Base-by-base conservation (phyloP, 2,888 invertebrate species). In the Lithophane leautieri region DNA sequence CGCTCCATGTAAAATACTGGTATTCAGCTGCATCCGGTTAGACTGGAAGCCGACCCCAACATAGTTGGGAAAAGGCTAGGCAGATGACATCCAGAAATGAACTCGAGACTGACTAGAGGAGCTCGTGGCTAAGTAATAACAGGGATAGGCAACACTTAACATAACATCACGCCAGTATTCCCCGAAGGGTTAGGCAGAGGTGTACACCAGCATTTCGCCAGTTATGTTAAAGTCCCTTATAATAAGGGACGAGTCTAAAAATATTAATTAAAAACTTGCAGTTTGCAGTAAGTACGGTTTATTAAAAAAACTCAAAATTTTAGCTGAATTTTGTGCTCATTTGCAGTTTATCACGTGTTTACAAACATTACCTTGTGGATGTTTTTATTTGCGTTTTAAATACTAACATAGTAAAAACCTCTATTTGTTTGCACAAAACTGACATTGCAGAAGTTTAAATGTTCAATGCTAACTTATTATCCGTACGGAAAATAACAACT, bases 341-440 rank as follows among this genome's bases (percentile, higher is more conserved):
- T 69, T 79, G 69, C 79, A 77, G 78, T 83, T 77, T 71, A 79
- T 83, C 79, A 83, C 79, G 76, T 80, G 70, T 81, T 83, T 79
- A 73, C 67, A 78, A 83, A 86, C 77, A 79, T 90, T 88, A 85
- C 91, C 89, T 90, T 90, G 90, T 88, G 54, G 67, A 84, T 89
- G 87, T 89, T 90, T 81, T 90, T 90, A 86, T 91, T 91, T 91
- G 87, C 87, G 82, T 86, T 87, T 88, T 84, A 88, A 86, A 88
- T 86, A 86, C 87, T 83, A 84, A 85, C 83, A 78, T 79, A 80
- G 82, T 81, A 78, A 58, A 70, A 86, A 80, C 87, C 85, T 87
- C 87, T 87, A 74, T 78, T 83, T 88, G 86, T 85, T 87, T 88
- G 79, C 83, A 86, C 76, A 84, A 84, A 90, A 88, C 86, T 90